Evolutionary conservation across 2,888 invertebrate species (phyloP), one percentile per base, ranked within the genome.

Genomic region (Andrena haemorrhoa): DNA sequence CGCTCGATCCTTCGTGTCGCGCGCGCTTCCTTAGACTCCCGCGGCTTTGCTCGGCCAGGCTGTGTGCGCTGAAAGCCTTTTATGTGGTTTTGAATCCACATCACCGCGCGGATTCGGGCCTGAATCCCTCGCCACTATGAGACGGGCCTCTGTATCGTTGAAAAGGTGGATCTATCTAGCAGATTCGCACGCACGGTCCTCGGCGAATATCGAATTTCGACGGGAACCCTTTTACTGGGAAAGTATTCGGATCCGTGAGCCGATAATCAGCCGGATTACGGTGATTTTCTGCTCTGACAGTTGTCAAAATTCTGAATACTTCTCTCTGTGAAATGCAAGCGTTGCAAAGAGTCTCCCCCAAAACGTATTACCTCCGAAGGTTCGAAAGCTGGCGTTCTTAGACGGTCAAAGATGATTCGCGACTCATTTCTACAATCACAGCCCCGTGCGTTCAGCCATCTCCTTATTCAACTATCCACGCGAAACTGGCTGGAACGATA

Each of bases 61-160:
- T 56, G 31, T 71, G 66, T 16, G 56, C 51, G 56, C 49, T 71
- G 66, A 82, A 75, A 82, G 82, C 82, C 82, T 82, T 82, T 82
- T 82, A 82, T 66, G 82, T 75, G 82, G 82, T 71, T 82, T 82
- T 56, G 82, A 82, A 71, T 65, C 65, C 33, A 60, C 66, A 56
- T 71, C 75, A 56, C n/a, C 75, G 20, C 6, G 33, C 26, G 31
- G 61, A 51, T 53, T 58, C 35, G n/a, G 7, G 16, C 7, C 63
- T 12, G 68, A 64, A 56, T 69, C 33, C 69, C 64, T 72, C 63
- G 58, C 51, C 64, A 4, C 33, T 49, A 26, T 47, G 51, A 64
- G 64, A 53, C 41, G 29, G 16, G 29, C 47, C 64, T 60, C 51
- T 41, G 64, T 12, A n/a, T 58, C 35, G 47, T 31, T 29, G 41